Evolutionary conservation across 2,888 invertebrate genomes (phyloP).

Genomic region (Calliphora vomitoria): DNA sequence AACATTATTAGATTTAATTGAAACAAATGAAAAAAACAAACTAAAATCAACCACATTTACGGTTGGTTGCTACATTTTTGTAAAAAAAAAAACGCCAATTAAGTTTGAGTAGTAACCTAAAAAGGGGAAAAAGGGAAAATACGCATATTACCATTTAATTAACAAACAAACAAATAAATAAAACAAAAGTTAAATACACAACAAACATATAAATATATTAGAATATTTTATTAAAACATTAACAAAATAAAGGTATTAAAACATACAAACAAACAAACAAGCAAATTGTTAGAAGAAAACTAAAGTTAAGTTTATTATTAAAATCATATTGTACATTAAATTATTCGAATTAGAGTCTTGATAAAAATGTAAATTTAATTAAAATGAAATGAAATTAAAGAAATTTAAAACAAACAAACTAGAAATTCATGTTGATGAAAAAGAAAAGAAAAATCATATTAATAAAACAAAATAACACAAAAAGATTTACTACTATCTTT

Average conservation of each 20-base stretch:
- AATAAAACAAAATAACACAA: conserved; percentile 32
- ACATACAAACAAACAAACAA: conserved; percentile 17
- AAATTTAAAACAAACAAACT: not conserved
- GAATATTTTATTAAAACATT: conserved; percentile 33
- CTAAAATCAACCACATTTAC: conserved; percentile 22
- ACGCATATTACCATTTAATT: conserved; percentile 75
- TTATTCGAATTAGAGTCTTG: conserved; percentile 48
- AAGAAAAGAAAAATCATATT: conserved; percentile 13
- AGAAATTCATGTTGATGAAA: conserved; percentile 56
- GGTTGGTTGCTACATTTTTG: conserved; percentile 36
- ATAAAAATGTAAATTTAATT: conserved; percentile 50
- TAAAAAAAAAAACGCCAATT: conserved; percentile 60
- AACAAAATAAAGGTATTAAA: conserved; percentile 23
- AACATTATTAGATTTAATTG: conserved; percentile 30
- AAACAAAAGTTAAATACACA: conserved; percentile 14
- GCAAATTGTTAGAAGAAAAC: conserved; percentile 40
- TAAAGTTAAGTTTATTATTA: conserved; percentile 28
- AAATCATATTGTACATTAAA: conserved; percentile 51
- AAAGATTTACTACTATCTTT: conserved; percentile 50
- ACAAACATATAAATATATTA: conserved; percentile 26
- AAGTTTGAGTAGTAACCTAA: conserved; percentile 59
- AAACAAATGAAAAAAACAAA: conserved; percentile 8
- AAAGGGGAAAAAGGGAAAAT: conserved; percentile 75
- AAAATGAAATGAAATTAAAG: conserved; percentile 10
- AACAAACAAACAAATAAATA: not conserved